These are phyloP conservation scores for Drosophila mettleri DNA, from an alignment of 2,888 invertebrate species.

Conservation along the genomic window DNA sequence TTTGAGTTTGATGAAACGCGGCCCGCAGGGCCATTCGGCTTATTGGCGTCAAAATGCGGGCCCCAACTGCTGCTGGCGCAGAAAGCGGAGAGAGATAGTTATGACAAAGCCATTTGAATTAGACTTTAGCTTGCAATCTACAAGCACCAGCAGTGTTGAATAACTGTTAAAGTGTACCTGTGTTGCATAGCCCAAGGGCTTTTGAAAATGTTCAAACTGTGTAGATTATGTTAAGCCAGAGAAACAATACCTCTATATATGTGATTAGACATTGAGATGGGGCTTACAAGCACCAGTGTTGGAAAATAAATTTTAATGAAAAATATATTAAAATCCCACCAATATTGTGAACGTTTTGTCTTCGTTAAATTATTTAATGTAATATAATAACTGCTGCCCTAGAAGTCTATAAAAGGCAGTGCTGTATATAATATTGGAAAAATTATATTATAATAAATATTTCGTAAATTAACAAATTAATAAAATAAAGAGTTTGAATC, in stretches of 20 bases:
- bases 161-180: background rate
- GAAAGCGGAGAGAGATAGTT: background rate
- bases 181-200: background rate
- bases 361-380: no score
- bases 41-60: conserved; percentile 43
- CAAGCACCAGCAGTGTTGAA: background rate
- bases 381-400: no score
- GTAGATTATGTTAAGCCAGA: background rate
- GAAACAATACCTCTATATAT: background rate
- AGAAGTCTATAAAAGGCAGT: no score
- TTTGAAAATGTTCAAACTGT: background rate
- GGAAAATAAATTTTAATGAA: no score
- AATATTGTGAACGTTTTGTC: no score
- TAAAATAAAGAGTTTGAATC: no score
- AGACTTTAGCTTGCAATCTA: background rate
- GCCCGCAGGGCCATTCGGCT: conserved; percentile 23
- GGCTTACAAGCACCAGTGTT: no score
- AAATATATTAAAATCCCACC: no score
- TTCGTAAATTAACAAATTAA: no score
- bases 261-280: background rate
- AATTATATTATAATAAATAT: no score
- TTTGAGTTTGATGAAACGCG: conserved; percentile 53
- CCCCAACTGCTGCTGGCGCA: background rate
- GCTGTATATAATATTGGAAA: no score
- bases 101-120: conserved; percentile 2